Conservation (phyloP, 1,140 invertebrate genomes). For the Dendroctonus valens region DNA sequence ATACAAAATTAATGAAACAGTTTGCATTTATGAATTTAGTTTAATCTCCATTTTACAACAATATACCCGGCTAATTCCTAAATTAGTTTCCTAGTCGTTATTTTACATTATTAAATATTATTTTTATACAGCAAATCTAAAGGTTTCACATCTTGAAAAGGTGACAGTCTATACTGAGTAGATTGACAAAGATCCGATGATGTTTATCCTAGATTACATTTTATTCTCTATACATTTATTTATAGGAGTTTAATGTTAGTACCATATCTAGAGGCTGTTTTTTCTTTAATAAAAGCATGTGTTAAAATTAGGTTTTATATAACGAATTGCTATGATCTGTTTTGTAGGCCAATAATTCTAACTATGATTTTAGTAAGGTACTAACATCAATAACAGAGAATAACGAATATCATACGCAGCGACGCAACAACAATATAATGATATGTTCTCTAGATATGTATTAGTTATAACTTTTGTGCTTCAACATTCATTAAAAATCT, state of each 20-base stretch:
- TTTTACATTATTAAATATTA: slow-evolving; percentile 29
- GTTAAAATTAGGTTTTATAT: too few species aligned
- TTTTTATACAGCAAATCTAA: slow-evolving; percentile 30
- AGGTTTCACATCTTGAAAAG: slow-evolving; percentile 16
- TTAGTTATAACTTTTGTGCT: slow-evolving; percentile 3
- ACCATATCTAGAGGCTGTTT: too few species aligned
- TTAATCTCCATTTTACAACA: slow-evolving; percentile 31
- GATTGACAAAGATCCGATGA: neutral
- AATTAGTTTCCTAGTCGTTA: neutral
- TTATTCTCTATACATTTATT: too few species aligned
- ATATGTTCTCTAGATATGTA: slow-evolving; percentile 28
- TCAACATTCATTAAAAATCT: slow-evolving; percentile 5
- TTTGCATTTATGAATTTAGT: slow-evolving; percentile 22
- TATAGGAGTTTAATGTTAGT: too few species aligned
- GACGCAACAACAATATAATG: slow-evolving; percentile 25
- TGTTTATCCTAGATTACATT: slow-evolving; percentile 6
- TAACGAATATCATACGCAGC: slow-evolving; percentile 5
- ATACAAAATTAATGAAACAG: neutral
- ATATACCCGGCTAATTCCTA: slow-evolving; percentile 16
- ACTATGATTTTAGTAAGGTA: neutral
- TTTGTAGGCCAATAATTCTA: too few species aligned
- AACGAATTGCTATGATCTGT: too few species aligned
- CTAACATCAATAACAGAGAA: neutral
- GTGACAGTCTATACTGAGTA: slow-evolving; percentile 24
- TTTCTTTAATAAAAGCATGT: too few species aligned